Base-by-base conservation (phyloP, 1,140 invertebrate species). In the Laupala kohalensis region DNA sequence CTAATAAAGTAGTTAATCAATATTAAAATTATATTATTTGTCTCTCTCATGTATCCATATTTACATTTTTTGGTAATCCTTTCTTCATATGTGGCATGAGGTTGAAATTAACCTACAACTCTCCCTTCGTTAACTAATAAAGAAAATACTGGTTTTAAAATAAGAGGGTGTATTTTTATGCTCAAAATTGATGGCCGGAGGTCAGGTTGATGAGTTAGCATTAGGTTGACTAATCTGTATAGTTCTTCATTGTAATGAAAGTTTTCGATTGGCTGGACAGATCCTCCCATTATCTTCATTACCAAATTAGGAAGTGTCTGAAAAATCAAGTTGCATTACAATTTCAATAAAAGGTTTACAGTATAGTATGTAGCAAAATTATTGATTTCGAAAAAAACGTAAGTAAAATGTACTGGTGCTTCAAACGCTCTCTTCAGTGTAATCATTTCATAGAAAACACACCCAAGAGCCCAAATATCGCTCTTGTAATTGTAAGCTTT, bases 391-490 rank as follows among this genome's bases (percentile, higher is more conserved):
- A 53, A 13, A 1, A 53, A 53, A 53, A 53, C 9, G 19, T 53
- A 9, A 4, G 37, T 53, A 19, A 4, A 53, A 53, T 4, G 4
- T 64, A 88, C 86, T 69, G 78, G 80, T n/a, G 84, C 87, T 72
- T 86, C 80, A 77, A 90, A 91, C 6, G 88, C 86, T 75, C 83
- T 81, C 72, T 81, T 82, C 19, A 86, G 78, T 9, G 86, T 85
- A 15, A 88, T 76, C 75, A 90, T 82, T 77, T 95, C 92, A 79
- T 92, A 94, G 12, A 95, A 78, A 73, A 95, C 84, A 79, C 93
- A 93, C 4, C 93, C 93, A 69, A 93, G 81, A 23, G 92, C 89
- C 93, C 93, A 95, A 73, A 95, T 87, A 77, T 96, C 93, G 74
- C 87, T 89, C 81, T 91, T 91, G 6, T 84, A 84, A 78, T 90